Evolutionary conservation across 2,888 invertebrate genomes (phyloP).

Genomic region (Aproaerema taeniolella): DNA sequence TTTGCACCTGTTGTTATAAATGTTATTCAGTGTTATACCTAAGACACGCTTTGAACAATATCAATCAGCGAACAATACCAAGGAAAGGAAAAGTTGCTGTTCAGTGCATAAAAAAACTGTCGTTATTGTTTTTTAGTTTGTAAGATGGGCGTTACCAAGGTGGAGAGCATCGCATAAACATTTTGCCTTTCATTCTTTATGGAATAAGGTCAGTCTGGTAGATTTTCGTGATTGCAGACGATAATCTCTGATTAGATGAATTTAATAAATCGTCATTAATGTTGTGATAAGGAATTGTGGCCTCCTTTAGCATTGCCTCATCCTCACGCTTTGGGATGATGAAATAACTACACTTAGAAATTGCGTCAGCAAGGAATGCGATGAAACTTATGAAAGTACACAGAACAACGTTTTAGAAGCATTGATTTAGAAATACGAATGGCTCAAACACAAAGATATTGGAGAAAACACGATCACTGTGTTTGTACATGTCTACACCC

Average conservation of each 20-base stretch:
- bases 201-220: constrained; percentile 68
- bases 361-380: no score
- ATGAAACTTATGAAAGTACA: no score
- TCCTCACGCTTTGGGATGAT: no score
- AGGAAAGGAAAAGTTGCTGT: constrained; percentile 1
- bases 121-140: constrained; percentile 64
- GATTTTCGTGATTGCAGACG: constrained; percentile 25
- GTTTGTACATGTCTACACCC: no score
- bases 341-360: constrained; percentile 17
- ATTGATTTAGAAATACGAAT: no score
- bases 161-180: constrained; percentile 73
- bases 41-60: neutral
- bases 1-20: neutral
- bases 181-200: constrained; percentile 58
- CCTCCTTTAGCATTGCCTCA: no score
- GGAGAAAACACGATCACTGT: no score
- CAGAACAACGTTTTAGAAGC: no score
- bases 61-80: neutral
- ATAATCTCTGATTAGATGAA: constrained; percentile 25
- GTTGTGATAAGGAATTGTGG: constrained; percentile 19
- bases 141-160: constrained; percentile 72
- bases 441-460: no score
- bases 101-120: no score
- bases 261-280: neutral
- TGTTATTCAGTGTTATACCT: neutral